phyloP scores from a whole-genome alignment of 2,797 vertebrate species.

The Lophius americanus region DNA sequence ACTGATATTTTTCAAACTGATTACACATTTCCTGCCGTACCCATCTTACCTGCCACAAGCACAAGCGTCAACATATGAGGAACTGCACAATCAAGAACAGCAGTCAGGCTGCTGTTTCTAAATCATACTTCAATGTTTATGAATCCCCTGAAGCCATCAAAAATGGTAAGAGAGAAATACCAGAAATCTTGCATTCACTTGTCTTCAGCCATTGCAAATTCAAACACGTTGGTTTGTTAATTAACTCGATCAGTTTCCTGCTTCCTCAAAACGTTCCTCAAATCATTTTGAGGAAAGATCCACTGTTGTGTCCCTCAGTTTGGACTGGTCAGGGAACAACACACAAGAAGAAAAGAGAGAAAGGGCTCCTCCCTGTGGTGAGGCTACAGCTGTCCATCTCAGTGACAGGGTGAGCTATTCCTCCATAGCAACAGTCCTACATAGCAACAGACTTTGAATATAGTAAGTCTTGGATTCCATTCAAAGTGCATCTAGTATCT shows the following conservation, averaged over 20 bases:
- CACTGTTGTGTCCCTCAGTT: slow-evolving; percentile 45
- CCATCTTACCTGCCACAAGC: not conserved
- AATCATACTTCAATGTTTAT: slow-evolving; percentile 3
- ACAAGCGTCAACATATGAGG: not conserved
- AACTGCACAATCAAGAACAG: not conserved
- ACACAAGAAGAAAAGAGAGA: slow-evolving; percentile 52
- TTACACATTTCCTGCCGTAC: slow-evolving; percentile 1
- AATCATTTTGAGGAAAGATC: slow-evolving; percentile 45
- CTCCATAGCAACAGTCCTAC: slow-evolving; percentile 86
- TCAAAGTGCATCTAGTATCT: slow-evolving; percentile 50
- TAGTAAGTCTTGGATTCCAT: slow-evolving; percentile 71
- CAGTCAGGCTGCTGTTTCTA: not conserved
- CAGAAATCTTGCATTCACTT: slow-evolving; percentile 2
- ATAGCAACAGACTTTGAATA: slow-evolving; percentile 83
- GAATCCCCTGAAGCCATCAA: slow-evolving; percentile 1
- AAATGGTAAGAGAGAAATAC: slow-evolving; percentile 10
- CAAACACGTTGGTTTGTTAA: slow-evolving; percentile 21
- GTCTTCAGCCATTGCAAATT: slow-evolving; percentile 4
- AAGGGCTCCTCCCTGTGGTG: slow-evolving; percentile 80
- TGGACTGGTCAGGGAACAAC: slow-evolving; percentile 35
- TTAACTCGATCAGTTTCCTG: slow-evolving; percentile 40
- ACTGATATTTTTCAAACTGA: slow-evolving; percentile 7
- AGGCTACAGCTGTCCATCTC: slow-evolving; percentile 63
- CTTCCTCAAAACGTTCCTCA: slow-evolving; percentile 43
- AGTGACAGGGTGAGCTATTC: slow-evolving; percentile 55